A percentile compares a stretch with the other conserved stretches of the same genome.
Conservation (phyloP, 2,113 vertebrate genomes). For the Strigops habroptila region DNA sequence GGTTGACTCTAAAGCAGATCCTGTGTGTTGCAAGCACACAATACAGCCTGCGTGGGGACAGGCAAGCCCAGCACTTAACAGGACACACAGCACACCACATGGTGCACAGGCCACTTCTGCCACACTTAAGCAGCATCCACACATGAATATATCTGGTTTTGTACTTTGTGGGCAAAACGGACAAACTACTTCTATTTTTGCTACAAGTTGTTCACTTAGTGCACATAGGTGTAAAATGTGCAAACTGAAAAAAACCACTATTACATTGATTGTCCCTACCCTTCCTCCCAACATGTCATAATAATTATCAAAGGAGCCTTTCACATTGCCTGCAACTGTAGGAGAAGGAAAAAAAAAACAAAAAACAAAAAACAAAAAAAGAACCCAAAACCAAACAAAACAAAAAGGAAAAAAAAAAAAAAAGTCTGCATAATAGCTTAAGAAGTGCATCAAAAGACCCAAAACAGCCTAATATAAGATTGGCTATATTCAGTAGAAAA, state of each 20-base stretch:
- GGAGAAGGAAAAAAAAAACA: accelerated
- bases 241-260: accelerated
- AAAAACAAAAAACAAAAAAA: too few species aligned
- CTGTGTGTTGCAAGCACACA: accelerated
- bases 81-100: accelerated
- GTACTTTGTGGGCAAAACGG: neutral
- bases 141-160: accelerated
- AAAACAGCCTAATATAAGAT: neutral
- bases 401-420: too few species aligned
- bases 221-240: neutral
- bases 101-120: neutral
- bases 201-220: neutral
- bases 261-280: neutral
- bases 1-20: neutral
- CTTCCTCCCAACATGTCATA: accelerated
- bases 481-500: neutral
- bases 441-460: neutral
- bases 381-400: too few species aligned
- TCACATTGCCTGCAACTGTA: neutral
- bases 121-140: neutral
- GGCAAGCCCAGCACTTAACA: accelerated
- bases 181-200: neutral
- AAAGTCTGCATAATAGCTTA: neutral
- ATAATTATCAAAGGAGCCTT: neutral
- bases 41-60: accelerated